A percentile compares a stretch with the other conserved stretches of the same genome.
Evolutionary conservation across 2,113 vertebrate species (phyloP).

Genomic region (Scomber japonicus): DNA sequence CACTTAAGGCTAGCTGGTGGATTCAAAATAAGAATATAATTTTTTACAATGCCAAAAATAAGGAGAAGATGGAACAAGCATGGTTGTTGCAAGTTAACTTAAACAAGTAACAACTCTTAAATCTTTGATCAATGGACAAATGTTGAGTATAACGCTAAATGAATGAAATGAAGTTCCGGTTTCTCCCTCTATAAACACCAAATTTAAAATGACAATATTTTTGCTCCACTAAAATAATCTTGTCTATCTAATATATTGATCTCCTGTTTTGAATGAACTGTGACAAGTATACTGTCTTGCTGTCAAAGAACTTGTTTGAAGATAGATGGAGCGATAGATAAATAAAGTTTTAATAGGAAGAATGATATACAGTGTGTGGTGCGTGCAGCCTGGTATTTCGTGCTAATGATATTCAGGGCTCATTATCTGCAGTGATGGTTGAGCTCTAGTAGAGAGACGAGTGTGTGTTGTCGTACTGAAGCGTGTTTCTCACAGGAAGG

Average conservation of each 20-base stretch:
- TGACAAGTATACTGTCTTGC: neutral
- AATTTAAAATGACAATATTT: neutral
- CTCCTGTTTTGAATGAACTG: neutral
- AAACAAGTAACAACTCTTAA: too few species aligned
- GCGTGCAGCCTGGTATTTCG: slow-evolving; percentile 16
- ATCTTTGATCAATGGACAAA: too few species aligned
- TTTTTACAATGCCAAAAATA: too few species aligned
- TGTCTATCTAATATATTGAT: neutral
- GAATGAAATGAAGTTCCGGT: too few species aligned
- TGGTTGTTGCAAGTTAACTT: too few species aligned
- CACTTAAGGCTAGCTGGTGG: too few species aligned
- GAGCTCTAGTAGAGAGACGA: slow-evolving; percentile 39
- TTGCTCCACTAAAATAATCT: neutral
- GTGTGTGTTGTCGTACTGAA: slow-evolving; percentile 38
- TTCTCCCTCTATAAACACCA: neutral
- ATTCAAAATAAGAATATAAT: too few species aligned
- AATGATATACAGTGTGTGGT: slow-evolving; percentile 13
- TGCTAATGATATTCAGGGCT: slow-evolving; percentile 51
- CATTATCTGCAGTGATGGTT: slow-evolving; percentile 60
- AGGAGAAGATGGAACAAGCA: too few species aligned
- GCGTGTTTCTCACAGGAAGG: slow-evolving; percentile 53
- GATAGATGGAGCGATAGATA: neutral
- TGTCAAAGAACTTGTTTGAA: slow-evolving; percentile 12
- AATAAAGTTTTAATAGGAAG: slow-evolving; percentile 19
- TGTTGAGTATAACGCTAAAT: too few species aligned